These are phyloP conservation scores for Onychomys torridus DNA, from an alignment of 2,797 vertebrate genomes.

Conservation along the genomic window DNA sequence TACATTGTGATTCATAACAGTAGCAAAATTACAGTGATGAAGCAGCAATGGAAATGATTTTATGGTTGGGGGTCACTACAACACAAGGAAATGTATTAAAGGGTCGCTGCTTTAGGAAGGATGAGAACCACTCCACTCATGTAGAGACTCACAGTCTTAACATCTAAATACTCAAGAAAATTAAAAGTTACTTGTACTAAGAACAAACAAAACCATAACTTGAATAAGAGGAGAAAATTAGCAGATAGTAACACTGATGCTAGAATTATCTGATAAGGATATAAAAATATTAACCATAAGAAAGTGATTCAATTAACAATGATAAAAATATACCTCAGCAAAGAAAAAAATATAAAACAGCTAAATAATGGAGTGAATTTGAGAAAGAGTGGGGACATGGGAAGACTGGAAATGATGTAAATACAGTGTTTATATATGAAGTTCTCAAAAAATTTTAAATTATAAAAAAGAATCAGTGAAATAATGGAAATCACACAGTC, in stretches of 20 bases:
- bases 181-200: not conserved
- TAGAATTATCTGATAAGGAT: not conserved
- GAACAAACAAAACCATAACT: constrained; percentile 13
- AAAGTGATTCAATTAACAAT: constrained; percentile 11
- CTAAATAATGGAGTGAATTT: not conserved
- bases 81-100: not conserved
- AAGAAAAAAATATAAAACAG: constrained; percentile 36
- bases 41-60: not conserved
- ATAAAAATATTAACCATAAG: constrained; percentile 14
- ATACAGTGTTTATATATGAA: too few relatives aligned
- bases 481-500: not conserved
- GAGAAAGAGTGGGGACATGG: not conserved
- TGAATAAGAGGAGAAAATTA: constrained; percentile 7
- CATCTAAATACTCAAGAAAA: not conserved
- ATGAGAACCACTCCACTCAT: not conserved
- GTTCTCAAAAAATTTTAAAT: not conserved
- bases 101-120: not conserved
- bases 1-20: not conserved
- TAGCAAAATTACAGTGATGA: not conserved
- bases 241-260: not conserved
- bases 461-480: constrained; percentile 5
- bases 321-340: not conserved
- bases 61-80: not conserved
- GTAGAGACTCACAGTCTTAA: not conserved
- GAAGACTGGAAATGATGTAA: not conserved